These are phyloP conservation scores for Mesocentrotus franciscanus DNA, from an alignment of 53 echinoderm and acorn worm genomes.

Conservation along the genomic window DNA sequence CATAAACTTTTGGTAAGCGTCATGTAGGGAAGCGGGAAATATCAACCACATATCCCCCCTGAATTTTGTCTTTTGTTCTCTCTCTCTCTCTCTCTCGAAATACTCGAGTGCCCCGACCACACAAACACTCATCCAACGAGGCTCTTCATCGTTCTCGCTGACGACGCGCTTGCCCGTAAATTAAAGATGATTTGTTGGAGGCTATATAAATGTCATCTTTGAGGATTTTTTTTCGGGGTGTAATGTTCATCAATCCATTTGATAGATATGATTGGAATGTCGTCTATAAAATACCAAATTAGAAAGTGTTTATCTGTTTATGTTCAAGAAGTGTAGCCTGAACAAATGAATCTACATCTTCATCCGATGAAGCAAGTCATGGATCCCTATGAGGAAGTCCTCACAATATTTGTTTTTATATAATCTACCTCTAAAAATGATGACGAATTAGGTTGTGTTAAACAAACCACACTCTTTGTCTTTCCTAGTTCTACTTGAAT, in stretches of 20 bases:
- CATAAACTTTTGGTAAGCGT: neutral
- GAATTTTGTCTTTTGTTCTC: neutral
- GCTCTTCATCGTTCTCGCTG: conserved; percentile 7
- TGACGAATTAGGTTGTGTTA: too few species aligned
- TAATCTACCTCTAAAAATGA: too few species aligned
- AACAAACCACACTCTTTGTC: too few species aligned
- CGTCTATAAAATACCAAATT: neutral
- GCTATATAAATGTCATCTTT: conserved; percentile 3
- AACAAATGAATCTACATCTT: too few species aligned
- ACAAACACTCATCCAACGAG: conserved; percentile 16
- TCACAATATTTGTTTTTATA: too few species aligned
- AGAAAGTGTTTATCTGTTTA: too few species aligned
- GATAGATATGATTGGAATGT: neutral
- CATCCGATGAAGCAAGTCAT: too few species aligned
- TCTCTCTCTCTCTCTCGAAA: conserved; percentile 45
- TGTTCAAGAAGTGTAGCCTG: too few species aligned
- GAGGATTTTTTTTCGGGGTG: neutral
- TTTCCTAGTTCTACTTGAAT: too few species aligned
- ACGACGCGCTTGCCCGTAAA: neutral
- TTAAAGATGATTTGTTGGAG: conserved; percentile 26
- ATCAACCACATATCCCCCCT: neutral
- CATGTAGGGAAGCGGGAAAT: neutral
- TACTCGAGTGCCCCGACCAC: conserved; percentile 9
- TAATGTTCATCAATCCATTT: neutral
- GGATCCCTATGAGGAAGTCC: too few species aligned